Conservation (phyloP, 2,113 vertebrate genomes). For the Aegypius monachus region DNA sequence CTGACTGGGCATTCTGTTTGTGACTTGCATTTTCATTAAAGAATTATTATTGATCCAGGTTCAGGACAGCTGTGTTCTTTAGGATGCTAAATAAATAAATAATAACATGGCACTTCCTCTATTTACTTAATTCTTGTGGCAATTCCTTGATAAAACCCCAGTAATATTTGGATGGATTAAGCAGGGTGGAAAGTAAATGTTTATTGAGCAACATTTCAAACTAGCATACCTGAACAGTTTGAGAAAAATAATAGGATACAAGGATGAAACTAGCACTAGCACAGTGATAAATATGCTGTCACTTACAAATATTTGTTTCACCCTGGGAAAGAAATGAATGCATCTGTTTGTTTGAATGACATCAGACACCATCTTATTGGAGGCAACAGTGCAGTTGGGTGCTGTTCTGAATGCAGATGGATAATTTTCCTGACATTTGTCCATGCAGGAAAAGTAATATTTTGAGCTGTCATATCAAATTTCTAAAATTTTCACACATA, state of each 20-base stretch:
- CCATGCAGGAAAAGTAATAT: not conserved
- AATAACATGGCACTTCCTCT: not conserved
- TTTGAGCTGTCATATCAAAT: conserved; percentile 12
- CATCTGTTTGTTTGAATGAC: conserved; percentile 21
- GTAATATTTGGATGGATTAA: not conserved
- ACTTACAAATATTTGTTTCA: conserved; percentile 1
- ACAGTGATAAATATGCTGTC: not conserved
- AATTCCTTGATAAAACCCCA: not conserved
- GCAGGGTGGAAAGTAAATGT: not conserved
- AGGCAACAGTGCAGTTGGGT: not conserved
- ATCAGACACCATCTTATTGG: not conserved
- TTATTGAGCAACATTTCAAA: not conserved
- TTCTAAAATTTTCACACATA: conserved; percentile 25
- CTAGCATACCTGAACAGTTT: not conserved
- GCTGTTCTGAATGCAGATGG: not conserved
- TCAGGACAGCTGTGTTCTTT: not conserved
- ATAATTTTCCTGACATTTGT: conserved; percentile 35
- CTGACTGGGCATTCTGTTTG: not conserved
- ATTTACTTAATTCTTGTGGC: not conserved
- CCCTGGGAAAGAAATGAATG: conserved; percentile 3
- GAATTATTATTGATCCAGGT: not conserved
- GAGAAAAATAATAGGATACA: not conserved
- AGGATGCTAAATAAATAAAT: not conserved
- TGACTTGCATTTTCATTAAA: not conserved
- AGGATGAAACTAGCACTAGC: not conserved